These are phyloP conservation scores for Acleris laterana DNA, from an alignment of 2,888 invertebrate species.

Conservation along the genomic window DNA sequence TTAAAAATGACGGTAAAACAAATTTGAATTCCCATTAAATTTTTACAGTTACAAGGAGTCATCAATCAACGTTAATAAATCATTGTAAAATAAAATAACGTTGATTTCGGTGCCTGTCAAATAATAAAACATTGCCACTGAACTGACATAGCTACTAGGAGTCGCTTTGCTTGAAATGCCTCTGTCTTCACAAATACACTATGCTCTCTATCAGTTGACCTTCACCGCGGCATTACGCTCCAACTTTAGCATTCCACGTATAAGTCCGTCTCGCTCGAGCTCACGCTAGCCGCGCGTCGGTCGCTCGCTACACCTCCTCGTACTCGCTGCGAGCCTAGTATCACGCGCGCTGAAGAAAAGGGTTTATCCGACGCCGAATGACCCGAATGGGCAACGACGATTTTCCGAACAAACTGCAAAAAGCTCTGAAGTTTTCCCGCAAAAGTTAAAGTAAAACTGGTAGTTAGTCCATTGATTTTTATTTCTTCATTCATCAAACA, in stretches of 20 bases:
- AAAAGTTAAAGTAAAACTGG: slow-evolving; percentile 45
- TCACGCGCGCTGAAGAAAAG: slow-evolving; percentile 85
- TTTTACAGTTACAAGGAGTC: no score
- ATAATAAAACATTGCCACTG: slow-evolving; percentile 18
- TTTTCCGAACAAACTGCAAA: slow-evolving; percentile 67
- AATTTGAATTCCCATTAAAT: no score
- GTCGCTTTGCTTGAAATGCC: slow-evolving; percentile 38
- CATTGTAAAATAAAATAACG: no score
- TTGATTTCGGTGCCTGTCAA: not conserved
- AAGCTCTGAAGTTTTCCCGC: slow-evolving; percentile 65
- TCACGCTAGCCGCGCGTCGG: slow-evolving; percentile 49
- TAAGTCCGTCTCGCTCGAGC: slow-evolving; percentile 68
- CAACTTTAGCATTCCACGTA: slow-evolving; percentile 69
- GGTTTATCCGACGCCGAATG: slow-evolving; percentile 83
- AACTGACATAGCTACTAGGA: slow-evolving; percentile 18
- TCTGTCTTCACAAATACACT: slow-evolving; percentile 59
- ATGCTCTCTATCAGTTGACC: slow-evolving; percentile 76
- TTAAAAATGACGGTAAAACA: not conserved
- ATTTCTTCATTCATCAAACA: slow-evolving; percentile 34
- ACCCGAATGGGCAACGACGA: slow-evolving; percentile 72
- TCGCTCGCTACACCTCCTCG: slow-evolving; percentile 64
- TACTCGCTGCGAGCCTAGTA: slow-evolving; percentile 75
- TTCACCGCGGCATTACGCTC: slow-evolving; percentile 71
- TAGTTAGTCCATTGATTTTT: slow-evolving; percentile 27
- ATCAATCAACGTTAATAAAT: slow-evolving; percentile 9